Percentiles rank a stretch among this genome's conserved stretches.
phyloP scores from a whole-genome alignment of 2,797 vertebrate genomes.

The Benthosema pterotum region DNA sequence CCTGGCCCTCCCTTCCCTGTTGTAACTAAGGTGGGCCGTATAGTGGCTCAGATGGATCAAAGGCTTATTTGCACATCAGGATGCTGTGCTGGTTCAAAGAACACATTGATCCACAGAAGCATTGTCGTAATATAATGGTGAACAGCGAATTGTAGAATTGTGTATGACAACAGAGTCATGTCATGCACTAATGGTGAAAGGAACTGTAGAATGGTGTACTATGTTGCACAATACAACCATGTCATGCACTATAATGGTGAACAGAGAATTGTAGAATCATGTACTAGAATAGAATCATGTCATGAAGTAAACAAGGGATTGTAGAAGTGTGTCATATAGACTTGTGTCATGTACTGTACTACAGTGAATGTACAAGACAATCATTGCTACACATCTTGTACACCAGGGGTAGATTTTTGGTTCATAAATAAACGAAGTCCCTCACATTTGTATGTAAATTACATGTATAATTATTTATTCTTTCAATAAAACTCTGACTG shows the following conservation, averaged over 20 bases:
- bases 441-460: too few species aligned
- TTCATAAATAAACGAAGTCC: too few species aligned
- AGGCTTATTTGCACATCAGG: constrained; percentile 76
- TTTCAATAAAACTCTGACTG: too few species aligned
- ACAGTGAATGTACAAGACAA: constrained; percentile 30
- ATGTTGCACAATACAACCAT: too few species aligned
- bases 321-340: constrained; percentile 25
- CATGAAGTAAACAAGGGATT: constrained; percentile 24
- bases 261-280: constrained; percentile 24
- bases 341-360: constrained; percentile 21
- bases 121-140: constrained; percentile 47
- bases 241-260: constrained; percentile 6
- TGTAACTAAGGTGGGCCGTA: constrained; percentile 21
- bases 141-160: constrained; percentile 22
- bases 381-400: constrained; percentile 8
- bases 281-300: constrained; percentile 26
- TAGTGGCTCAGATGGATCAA: constrained; percentile 58
- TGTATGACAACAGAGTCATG: constrained; percentile 26
- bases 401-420: background rate
- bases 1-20: constrained; percentile 17
- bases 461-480: too few species aligned
- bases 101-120: constrained; percentile 55
- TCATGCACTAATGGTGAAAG: constrained; percentile 28
- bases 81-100: constrained; percentile 69
- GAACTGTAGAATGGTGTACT: constrained; percentile 19